phyloP scores from a whole-genome alignment of 2,888 invertebrate genomes.

The Drosophila sordidula region DNA sequence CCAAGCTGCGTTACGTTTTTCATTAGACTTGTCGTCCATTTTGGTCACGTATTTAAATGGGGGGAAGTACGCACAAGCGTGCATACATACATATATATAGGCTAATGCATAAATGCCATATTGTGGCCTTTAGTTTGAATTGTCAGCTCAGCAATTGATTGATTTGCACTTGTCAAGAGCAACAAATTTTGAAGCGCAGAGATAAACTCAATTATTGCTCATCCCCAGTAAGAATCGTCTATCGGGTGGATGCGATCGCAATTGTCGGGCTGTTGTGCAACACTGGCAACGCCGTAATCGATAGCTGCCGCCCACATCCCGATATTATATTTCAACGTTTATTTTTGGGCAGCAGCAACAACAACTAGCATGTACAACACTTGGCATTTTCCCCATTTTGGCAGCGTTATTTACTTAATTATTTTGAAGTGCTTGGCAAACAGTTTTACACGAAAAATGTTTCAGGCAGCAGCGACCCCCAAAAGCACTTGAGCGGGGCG shows the following conservation, averaged over 20 bases:
- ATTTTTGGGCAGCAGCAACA: conserved; percentile 41
- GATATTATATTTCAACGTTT: conserved; percentile 70
- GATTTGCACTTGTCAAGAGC: neutral
- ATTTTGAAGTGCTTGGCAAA: conserved; percentile 78
- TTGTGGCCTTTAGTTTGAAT: neutral
- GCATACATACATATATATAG: neutral
- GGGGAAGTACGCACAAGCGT: conserved; percentile 6
- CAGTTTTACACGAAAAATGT: conserved; percentile 80
- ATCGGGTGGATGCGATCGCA: neutral
- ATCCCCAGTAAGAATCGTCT: neutral
- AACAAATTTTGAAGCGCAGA: neutral
- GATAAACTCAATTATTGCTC: conserved; percentile 3
- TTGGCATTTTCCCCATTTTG: conserved; percentile 53
- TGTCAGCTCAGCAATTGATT: neutral
- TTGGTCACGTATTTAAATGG: conserved; percentile 69
- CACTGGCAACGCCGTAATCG: conserved; percentile 12
- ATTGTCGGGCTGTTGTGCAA: conserved; percentile 9
- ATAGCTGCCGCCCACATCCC: conserved; percentile 55
- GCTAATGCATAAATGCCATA: neutral
- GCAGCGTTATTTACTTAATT: conserved; percentile 77
- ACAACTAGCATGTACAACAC: conserved; percentile 32
- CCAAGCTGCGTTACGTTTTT: conserved; percentile 28
- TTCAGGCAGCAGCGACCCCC: conserved; percentile 48
- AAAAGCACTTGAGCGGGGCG: conserved; percentile 30
- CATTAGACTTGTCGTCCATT: conserved; percentile 57